Evolutionary conservation across 2,113 vertebrate genomes (phyloP).

Genomic region (Gadus chalcogrammus): DNA sequence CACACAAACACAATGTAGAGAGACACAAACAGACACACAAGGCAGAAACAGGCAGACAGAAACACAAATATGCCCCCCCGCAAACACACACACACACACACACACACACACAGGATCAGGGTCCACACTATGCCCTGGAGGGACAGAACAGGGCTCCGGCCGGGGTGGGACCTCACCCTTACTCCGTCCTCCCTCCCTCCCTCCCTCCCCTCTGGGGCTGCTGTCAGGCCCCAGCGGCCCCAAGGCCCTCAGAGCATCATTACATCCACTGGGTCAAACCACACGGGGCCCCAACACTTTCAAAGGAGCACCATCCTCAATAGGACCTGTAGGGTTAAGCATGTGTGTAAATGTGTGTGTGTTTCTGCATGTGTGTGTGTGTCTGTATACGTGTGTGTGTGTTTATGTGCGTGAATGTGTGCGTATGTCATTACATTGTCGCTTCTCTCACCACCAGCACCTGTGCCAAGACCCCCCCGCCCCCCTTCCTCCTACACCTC

Average conservation of each 20-base stretch:
- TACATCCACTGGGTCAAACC: constrained; percentile 70
- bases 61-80: too few species aligned
- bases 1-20: too few species aligned
- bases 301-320: constrained; percentile 69
- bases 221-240: constrained; percentile 61
- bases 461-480: constrained; percentile 70
- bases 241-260: constrained; percentile 68
- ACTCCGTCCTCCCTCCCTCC: constrained; percentile 48
- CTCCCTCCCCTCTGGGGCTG: constrained; percentile 70
- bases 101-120: constrained; percentile 18
- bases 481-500: constrained; percentile 40
- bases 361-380: constrained; percentile 18
- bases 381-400: constrained; percentile 20
- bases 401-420: constrained; percentile 65
- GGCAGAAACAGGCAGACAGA: too few species aligned
- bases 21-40: background rate
- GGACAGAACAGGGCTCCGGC: constrained; percentile 45
- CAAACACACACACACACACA: constrained; percentile 1
- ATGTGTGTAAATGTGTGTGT: constrained; percentile 38
- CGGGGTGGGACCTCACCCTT: background rate
- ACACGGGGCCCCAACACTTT: constrained; percentile 66
- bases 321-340: constrained; percentile 79
- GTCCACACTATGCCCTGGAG: constrained; percentile 38
- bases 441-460: constrained; percentile 72
- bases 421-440: constrained; percentile 76